phyloP scores from a whole-genome alignment of 2,888 invertebrate species.

The Aquatica leii region DNA sequence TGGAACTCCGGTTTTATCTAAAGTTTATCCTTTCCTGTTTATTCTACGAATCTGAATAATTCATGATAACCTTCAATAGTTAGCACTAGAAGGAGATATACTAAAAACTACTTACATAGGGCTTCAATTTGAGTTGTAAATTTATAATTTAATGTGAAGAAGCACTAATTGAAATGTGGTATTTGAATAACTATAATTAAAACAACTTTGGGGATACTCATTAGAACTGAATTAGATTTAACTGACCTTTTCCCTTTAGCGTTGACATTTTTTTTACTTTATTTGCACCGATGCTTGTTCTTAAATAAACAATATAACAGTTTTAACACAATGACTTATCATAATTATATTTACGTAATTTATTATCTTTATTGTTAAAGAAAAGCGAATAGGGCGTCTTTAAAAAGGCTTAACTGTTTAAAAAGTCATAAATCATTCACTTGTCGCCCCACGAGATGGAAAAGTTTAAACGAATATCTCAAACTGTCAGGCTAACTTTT shows the following conservation, averaged over 20 bases:
- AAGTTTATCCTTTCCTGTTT: slow-evolving; percentile 33
- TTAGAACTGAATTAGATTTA: slow-evolving; percentile 7
- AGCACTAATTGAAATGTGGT: slow-evolving; percentile 20
- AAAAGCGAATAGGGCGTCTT: slow-evolving; percentile 38
- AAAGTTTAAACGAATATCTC: slow-evolving; percentile 53
- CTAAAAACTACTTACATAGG: slow-evolving; percentile 24
- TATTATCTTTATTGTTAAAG: slow-evolving; percentile 35
- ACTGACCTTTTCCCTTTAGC: slow-evolving; percentile 5
- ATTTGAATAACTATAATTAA: slow-evolving; percentile 11
- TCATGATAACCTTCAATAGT: slow-evolving; percentile 31
- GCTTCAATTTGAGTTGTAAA: slow-evolving; percentile 24
- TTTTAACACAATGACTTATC: slow-evolving; percentile 11
- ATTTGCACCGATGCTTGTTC: too few species aligned
- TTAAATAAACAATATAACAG: background rate
- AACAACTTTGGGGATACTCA: slow-evolving; percentile 4
- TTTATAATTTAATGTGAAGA: slow-evolving; percentile 25
- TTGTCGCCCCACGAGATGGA: slow-evolving; percentile 50
- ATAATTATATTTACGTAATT: slow-evolving; percentile 43
- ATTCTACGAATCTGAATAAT: slow-evolving; percentile 32
- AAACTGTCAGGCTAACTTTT: slow-evolving; percentile 46
- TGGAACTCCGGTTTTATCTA: slow-evolving; percentile 30
- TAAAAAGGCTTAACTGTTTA: slow-evolving; percentile 46
- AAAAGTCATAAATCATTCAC: slow-evolving; percentile 51
- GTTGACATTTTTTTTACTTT: too few species aligned
- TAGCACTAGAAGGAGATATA: slow-evolving; percentile 13